Evolutionary conservation across 2,888 invertebrate genomes (phyloP).

Genomic region (Tetropium fuscum): DNA sequence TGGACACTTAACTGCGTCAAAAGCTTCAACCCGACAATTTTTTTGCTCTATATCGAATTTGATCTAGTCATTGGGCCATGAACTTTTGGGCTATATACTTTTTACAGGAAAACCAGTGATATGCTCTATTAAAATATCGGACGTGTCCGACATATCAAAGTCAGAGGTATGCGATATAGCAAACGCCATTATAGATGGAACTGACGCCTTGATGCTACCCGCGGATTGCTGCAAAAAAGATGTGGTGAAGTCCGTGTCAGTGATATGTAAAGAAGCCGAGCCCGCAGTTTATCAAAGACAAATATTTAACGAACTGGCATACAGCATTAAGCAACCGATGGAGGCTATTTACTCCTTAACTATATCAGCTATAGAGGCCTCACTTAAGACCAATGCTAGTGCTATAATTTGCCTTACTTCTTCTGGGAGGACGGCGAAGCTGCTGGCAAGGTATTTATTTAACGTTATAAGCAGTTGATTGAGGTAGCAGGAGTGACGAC

Average conservation of each 20-base stretch:
- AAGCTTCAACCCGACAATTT: too few species aligned
- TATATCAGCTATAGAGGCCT: slow-evolving; percentile 80
- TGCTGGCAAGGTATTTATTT: slow-evolving; percentile 72
- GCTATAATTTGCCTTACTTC: slow-evolving; percentile 86
- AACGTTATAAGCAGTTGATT: too few species aligned
- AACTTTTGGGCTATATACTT: too few species aligned
- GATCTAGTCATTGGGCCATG: too few species aligned
- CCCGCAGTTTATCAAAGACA: slow-evolving; percentile 85
- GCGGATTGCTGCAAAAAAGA: slow-evolving; percentile 83
- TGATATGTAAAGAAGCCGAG: slow-evolving; percentile 88
- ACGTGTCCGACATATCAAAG: slow-evolving; percentile 70
- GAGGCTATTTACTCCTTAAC: slow-evolving; percentile 82
- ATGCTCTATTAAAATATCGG: slow-evolving; percentile 42
- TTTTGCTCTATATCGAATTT: too few species aligned
- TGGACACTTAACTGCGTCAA: too few species aligned
- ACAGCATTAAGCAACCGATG: slow-evolving; percentile 75
- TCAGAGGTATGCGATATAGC: slow-evolving; percentile 92
- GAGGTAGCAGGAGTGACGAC: too few species aligned
- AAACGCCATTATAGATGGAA: slow-evolving; percentile 90
- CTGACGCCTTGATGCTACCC: slow-evolving; percentile 89
- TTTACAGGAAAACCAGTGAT: slow-evolving; percentile 45
- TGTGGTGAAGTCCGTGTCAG: slow-evolving; percentile 78
- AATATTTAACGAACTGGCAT: slow-evolving; percentile 77
- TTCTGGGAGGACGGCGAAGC: slow-evolving; percentile 77
- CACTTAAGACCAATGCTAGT: slow-evolving; percentile 75